phyloP scores from a whole-genome alignment of 2,113 vertebrate genomes.

The Boleophthalmus pectinirostris region DNA sequence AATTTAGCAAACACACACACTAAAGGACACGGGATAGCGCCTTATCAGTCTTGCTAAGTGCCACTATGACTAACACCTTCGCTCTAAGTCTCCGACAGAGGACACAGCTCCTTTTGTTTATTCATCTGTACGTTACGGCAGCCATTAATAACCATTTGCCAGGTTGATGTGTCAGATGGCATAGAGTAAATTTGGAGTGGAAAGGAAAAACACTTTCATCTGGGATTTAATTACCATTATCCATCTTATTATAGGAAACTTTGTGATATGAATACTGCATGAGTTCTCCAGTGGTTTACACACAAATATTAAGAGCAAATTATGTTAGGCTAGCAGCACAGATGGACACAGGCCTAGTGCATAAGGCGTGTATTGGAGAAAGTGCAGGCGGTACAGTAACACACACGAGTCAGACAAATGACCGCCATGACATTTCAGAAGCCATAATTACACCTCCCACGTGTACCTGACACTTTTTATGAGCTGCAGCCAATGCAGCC shows the following conservation, averaged over 20 bases:
- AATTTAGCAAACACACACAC: slow-evolving; percentile 32
- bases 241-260: slow-evolving; percentile 62
- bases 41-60: slow-evolving; percentile 53
- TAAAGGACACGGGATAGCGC: slow-evolving; percentile 49
- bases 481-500: slow-evolving; percentile 41
- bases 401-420: slow-evolving; percentile 54
- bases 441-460: slow-evolving; percentile 56
- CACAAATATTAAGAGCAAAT: neutral
- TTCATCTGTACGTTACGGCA: slow-evolving; percentile 47
- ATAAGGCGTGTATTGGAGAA: slow-evolving; percentile 11
- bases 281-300: slow-evolving; percentile 31
- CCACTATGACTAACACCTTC: slow-evolving; percentile 36
- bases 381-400: slow-evolving; percentile 19
- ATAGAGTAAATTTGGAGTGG: slow-evolving; percentile 47
- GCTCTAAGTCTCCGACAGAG: slow-evolving; percentile 42
- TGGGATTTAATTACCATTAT: slow-evolving; percentile 61
- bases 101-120: slow-evolving; percentile 53
- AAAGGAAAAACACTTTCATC: slow-evolving; percentile 59
- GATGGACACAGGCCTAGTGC: neutral
- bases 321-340: neutral
- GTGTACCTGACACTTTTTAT: slow-evolving; percentile 59
- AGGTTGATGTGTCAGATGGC: slow-evolving; percentile 43
- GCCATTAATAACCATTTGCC: slow-evolving; percentile 63
- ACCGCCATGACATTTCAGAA: slow-evolving; percentile 57
- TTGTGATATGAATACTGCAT: slow-evolving; percentile 58